Percentiles rank a stretch among this genome's conserved stretches.
Evolutionary conservation across 2,113 vertebrate species (phyloP).

Genomic region (Oenanthe oenanthe): DNA sequence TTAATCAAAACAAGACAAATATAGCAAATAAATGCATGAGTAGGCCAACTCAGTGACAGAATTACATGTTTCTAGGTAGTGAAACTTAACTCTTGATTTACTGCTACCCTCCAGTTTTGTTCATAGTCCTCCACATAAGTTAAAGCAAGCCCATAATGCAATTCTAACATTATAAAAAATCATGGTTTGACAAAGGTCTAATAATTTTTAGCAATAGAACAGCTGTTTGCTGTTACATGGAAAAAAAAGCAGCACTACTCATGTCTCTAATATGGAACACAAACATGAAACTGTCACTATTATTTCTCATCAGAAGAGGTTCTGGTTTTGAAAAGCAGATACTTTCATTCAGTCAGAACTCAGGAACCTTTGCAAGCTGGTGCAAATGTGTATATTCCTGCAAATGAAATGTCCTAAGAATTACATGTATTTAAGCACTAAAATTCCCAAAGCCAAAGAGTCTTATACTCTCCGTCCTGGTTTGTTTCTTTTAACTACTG

Average conservation of each 20-base stretch:
- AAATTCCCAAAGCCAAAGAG: background rate
- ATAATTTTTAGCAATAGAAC: background rate
- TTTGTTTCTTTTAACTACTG: background rate
- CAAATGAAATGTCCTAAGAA: background rate
- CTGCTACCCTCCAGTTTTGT: background rate
- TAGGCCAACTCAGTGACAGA: background rate
- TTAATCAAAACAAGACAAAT: background rate
- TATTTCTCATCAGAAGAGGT: background rate
- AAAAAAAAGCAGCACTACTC: background rate
- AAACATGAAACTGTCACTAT: background rate
- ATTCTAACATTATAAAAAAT: background rate
- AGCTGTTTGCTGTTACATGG: background rate
- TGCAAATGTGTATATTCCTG: background rate
- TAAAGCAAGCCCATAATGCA: background rate
- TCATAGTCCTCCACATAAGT: background rate
- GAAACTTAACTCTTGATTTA: background rate
- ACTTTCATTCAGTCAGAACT: background rate
- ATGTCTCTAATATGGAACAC: background rate
- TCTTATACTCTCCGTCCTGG: fast-evolving
- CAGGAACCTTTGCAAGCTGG: background rate
- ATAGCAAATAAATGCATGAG: background rate
- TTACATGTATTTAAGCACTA: background rate
- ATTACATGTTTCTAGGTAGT: background rate
- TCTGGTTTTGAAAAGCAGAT: background rate
- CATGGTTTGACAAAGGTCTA: background rate